Evolutionary conservation across 1,140 invertebrate genomes (phyloP).

Genomic region (Hestina assimilis): DNA sequence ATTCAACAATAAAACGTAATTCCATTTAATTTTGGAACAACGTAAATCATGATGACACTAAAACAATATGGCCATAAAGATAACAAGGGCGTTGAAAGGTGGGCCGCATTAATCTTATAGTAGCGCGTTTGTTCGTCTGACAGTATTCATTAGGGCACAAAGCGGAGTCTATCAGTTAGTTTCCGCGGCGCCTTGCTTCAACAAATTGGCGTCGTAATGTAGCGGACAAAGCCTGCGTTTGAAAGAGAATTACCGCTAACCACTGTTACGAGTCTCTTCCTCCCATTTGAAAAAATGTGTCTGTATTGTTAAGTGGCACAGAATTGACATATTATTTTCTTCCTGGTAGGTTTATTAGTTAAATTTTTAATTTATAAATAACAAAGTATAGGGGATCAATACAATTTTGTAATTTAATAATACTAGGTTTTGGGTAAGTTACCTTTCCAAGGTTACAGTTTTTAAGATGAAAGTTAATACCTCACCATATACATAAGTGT

Average conservation of each 20-base stretch:
- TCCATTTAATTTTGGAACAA: conserved; percentile 37
- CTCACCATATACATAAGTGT: too few species aligned
- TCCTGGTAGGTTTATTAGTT: too few species aligned
- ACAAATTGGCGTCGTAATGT: conserved; percentile 55
- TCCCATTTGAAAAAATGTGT: too few species aligned
- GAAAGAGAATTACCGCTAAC: background rate
- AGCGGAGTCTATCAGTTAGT: conserved; percentile 63
- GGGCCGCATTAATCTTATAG: conserved; percentile 50
- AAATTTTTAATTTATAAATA: too few species aligned
- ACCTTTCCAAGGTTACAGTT: too few species aligned
- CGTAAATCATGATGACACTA: conserved; percentile 48
- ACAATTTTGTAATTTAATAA: too few species aligned
- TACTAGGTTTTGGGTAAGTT: too few species aligned
- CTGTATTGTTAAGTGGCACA: too few species aligned
- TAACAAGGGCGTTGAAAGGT: conserved; percentile 52
- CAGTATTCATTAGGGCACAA: conserved; percentile 68
- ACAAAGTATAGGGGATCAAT: too few species aligned
- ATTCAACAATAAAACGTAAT: conserved; percentile 8
- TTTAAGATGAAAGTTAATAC: too few species aligned
- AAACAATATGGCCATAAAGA: conserved; percentile 50
- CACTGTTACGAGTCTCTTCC: background rate
- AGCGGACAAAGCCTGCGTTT: conserved; percentile 38
- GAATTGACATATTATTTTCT: too few species aligned
- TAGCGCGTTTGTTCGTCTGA: conserved; percentile 58
- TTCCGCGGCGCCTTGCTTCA: conserved; percentile 48